Evolutionary conservation across 2,113 vertebrate species (phyloP).

Genomic region (Cariama cristata): DNA sequence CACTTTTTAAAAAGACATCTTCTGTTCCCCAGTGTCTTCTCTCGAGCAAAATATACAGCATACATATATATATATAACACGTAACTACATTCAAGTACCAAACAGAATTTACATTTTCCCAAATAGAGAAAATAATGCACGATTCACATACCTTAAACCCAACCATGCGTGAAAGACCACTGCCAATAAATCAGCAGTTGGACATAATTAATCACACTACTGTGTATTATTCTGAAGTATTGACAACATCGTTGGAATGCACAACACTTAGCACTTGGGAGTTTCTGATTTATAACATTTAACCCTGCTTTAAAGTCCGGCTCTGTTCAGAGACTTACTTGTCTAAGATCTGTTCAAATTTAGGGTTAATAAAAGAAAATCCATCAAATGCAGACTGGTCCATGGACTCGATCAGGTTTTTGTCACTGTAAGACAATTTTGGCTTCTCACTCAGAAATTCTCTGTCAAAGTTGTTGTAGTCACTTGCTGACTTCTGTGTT

Average conservation of each 20-base stretch:
- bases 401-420: slow-evolving; percentile 98
- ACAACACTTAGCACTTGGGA: neutral
- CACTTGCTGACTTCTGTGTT: slow-evolving; percentile 87
- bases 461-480: slow-evolving; percentile 96
- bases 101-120: slow-evolving; percentile 80
- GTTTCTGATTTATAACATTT: neutral
- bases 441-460: slow-evolving; percentile 97
- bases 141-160: slow-evolving; percentile 72
- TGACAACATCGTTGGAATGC: neutral
- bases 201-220: neutral
- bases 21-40: slow-evolving; percentile 40
- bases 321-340: slow-evolving; percentile 61
- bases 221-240: neutral
- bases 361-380: slow-evolving; percentile 95
- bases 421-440: slow-evolving; percentile 91
- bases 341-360: slow-evolving; percentile 88
- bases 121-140: slow-evolving; percentile 67
- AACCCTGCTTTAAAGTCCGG: neutral
- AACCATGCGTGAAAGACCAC: slow-evolving; percentile 38
- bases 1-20: slow-evolving; percentile 46
- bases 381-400: slow-evolving; percentile 91
- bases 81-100: slow-evolving; percentile 88
- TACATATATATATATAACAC: slow-evolving; percentile 54
- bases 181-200: slow-evolving; percentile 31
- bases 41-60: slow-evolving; percentile 87